These are phyloP conservation scores for Isichthys henryi DNA, from an alignment of 2,113 vertebrate species.

Conservation along the genomic window DNA sequence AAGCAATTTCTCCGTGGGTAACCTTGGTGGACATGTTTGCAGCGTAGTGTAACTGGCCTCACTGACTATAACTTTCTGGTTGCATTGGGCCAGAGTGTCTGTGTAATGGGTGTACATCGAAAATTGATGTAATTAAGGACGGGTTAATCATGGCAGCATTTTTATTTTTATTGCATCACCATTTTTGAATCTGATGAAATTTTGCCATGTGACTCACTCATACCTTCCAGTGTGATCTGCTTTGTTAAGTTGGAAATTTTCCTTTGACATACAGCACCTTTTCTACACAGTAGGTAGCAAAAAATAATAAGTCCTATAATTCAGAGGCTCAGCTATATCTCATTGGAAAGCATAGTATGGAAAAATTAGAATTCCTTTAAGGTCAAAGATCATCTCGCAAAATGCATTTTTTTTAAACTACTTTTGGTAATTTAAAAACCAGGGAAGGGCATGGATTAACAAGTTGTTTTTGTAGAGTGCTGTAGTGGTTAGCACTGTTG, in stretches of 20 bases:
- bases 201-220: neutral
- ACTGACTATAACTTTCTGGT: neutral
- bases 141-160: neutral
- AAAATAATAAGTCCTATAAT: neutral
- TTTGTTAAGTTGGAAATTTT: neutral
- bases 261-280: neutral
- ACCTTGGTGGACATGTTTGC: neutral
- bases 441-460: neutral
- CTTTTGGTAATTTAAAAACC: neutral
- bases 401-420: neutral
- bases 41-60: neutral
- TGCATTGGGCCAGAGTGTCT: neutral
- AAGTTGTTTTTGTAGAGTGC: neutral
- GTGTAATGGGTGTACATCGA: neutral
- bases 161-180: neutral
- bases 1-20: too few relatives aligned
- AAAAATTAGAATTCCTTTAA: neutral
- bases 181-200: neutral
- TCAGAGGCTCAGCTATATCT: neutral
- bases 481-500: neutral
- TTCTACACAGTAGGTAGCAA: neutral
- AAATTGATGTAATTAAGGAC: neutral
- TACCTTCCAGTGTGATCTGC: neutral
- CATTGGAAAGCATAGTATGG: neutral
- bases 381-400: neutral